These are phyloP conservation scores for Leptoclinus maculatus DNA, from an alignment of 2,797 vertebrate species.

Conservation along the genomic window DNA sequence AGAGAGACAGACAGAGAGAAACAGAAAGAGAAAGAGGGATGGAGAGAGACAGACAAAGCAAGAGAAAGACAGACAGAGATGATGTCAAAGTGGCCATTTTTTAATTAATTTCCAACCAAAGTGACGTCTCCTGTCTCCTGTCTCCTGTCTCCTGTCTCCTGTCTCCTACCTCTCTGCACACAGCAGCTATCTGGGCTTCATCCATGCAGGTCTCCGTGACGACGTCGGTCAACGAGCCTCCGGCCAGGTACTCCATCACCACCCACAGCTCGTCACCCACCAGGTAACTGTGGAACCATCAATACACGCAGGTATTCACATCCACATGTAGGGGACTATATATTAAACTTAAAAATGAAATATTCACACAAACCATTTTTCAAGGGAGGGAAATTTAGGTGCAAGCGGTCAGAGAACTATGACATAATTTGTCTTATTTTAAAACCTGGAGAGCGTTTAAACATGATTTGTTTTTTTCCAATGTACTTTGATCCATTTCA, in stretches of 20 bases:
- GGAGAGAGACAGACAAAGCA: neutral
- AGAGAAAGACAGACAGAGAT: neutral
- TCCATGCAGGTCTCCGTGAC: constrained; percentile 98
- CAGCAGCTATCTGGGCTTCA: constrained; percentile 96
- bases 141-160: constrained; percentile 18
- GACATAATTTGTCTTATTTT: neutral
- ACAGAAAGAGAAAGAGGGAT: neutral
- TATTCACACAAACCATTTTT: neutral
- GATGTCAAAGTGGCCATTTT: neutral
- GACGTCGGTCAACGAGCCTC: constrained; percentile 94
- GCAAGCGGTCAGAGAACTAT: neutral
- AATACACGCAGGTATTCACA: neutral
- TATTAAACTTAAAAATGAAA: neutral
- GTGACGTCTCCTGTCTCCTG: too few relatives aligned
- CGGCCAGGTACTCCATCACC: constrained; percentile 98
- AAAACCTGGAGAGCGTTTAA: neutral
- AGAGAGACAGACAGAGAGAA: neutral
- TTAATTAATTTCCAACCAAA: too few relatives aligned
- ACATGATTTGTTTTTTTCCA: too few relatives aligned
- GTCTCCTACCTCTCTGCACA: constrained; percentile 93
- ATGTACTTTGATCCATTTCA: neutral
- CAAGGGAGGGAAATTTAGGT: neutral
- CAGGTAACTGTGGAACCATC: constrained; percentile 87
- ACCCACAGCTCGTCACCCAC: constrained; percentile 98
- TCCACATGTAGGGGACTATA: neutral